phyloP scores from a whole-genome alignment of 2,113 vertebrate species.

The Paralichthys olivaceus region DNA sequence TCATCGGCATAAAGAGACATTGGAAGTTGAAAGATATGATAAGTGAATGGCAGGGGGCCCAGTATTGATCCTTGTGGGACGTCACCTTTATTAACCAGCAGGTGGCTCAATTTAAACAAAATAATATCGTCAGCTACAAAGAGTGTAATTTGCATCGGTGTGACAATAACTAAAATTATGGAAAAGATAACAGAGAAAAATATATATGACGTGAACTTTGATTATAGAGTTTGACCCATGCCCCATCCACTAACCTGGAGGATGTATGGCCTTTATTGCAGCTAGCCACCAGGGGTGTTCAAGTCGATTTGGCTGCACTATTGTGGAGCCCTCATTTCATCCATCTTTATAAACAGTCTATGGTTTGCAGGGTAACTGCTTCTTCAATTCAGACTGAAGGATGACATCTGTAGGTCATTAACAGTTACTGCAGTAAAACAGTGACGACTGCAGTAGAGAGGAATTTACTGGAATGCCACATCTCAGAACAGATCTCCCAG shows the following conservation, averaged over 20 bases:
- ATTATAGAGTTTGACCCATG: background rate
- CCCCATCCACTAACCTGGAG: background rate
- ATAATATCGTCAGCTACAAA: background rate
- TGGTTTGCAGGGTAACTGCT: background rate
- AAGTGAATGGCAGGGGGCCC: no score
- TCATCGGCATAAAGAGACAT: background rate
- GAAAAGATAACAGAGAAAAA: background rate
- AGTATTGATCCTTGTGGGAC: background rate
- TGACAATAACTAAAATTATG: background rate
- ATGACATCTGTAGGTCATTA: conserved; percentile 62
- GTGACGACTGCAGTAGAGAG: background rate
- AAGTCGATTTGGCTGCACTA: background rate
- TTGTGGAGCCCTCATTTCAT: background rate
- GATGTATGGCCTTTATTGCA: background rate
- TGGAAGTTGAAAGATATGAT: background rate
- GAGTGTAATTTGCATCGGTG: background rate
- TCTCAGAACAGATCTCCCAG: background rate
- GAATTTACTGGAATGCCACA: background rate
- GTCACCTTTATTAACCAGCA: background rate
- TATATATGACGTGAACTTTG: background rate
- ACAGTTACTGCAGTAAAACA: conserved; percentile 49
- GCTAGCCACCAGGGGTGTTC: background rate
- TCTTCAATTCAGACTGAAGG: conserved; percentile 26
- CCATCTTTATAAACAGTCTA: background rate
- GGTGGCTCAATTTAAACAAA: background rate